phyloP scores from a whole-genome alignment of 2,797 vertebrate genomes.

The Dipus sagitta region DNA sequence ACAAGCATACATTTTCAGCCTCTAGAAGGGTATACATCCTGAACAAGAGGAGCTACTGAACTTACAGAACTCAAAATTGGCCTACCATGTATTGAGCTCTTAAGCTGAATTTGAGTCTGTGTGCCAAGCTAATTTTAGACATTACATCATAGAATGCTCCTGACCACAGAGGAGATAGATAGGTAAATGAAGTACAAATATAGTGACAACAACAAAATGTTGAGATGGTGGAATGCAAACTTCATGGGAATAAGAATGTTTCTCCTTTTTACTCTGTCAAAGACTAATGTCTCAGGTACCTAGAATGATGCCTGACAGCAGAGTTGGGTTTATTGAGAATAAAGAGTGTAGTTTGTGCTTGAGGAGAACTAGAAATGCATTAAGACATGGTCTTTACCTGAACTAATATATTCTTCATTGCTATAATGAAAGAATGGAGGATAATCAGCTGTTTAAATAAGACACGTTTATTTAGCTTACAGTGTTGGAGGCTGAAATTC shows the following conservation, averaged over 20 bases:
- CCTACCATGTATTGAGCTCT: neutral
- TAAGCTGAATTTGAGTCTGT: conserved; percentile 14
- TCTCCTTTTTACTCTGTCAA: neutral
- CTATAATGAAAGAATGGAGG: neutral
- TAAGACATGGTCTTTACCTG: conserved; percentile 6
- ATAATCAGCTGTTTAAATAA: neutral
- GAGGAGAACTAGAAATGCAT: conserved; percentile 3
- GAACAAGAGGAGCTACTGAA: neutral
- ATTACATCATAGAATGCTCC: conserved; percentile 16
- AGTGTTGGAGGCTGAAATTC: neutral
- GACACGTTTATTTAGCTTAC: neutral
- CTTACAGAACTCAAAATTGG: neutral
- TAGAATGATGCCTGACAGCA: neutral
- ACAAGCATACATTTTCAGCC: neutral
- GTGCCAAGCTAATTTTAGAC: neutral
- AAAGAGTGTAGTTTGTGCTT: neutral
- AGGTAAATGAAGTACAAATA: neutral
- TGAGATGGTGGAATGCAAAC: neutral
- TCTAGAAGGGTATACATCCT: neutral
- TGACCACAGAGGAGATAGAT: neutral
- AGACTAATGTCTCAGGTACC: neutral
- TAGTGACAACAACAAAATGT: neutral
- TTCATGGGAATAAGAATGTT: neutral
- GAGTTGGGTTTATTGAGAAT: neutral
- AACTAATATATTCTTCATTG: neutral